phyloP scores from a whole-genome alignment of 2,888 invertebrate species.

The Mythimna ferrago region DNA sequence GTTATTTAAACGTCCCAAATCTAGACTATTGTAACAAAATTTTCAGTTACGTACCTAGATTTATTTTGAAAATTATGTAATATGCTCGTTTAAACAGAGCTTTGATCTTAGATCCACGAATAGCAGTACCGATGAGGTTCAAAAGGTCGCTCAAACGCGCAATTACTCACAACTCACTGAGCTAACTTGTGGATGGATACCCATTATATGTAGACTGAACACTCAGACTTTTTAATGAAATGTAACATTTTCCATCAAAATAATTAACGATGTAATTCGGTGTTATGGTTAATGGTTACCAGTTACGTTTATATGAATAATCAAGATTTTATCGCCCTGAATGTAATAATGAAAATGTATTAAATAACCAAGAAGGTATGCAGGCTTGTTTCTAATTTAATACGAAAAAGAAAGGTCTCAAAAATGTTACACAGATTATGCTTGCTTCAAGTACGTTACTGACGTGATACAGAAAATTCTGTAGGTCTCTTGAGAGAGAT shows the following conservation, averaged over 20 bases:
- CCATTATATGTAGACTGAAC: constrained; percentile 6
- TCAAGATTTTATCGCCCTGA: constrained; percentile 18
- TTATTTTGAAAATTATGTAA: constrained; percentile 17
- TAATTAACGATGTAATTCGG: not conserved
- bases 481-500: not conserved
- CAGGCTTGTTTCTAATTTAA: constrained; percentile 2
- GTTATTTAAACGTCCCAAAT: not conserved
- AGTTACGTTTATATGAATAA: constrained; percentile 5
- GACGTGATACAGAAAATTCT: constrained; percentile 1
- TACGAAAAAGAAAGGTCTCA: constrained; percentile 18
- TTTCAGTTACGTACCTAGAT: not conserved
- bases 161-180: constrained; percentile 47
- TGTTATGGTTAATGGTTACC: not conserved
- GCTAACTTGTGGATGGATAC: not conserved
- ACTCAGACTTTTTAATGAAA: constrained; percentile 1
- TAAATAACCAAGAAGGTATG: constrained; percentile 27
- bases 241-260: constrained; percentile 1
- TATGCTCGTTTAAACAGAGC: constrained; percentile 26
- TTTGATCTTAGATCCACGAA: constrained; percentile 46
- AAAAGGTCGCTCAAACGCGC: constrained; percentile 40
- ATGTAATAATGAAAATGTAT: constrained; percentile 3
- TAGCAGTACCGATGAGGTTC: constrained; percentile 36
- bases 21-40: not conserved
- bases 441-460: not conserved
- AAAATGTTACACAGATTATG: not conserved